phyloP scores from a whole-genome alignment of 2,888 invertebrate species.

The Drosophila limbata region DNA sequence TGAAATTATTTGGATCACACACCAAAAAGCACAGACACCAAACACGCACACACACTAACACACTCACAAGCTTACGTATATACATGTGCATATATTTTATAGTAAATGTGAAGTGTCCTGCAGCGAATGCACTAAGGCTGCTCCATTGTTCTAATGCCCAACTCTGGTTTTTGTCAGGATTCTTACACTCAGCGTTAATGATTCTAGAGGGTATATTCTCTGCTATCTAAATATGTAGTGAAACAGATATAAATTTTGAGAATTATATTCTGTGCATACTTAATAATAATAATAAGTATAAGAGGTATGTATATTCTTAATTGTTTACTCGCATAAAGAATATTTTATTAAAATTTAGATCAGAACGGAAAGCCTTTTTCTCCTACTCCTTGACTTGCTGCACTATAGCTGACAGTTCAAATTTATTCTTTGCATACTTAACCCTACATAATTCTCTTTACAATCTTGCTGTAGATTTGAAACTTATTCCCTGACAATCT shows the following conservation, averaged over 20 bases:
- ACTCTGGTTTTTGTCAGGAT: conserved; percentile 19
- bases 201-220: not conserved
- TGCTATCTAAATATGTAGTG: not conserved
- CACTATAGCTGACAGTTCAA: not conserved
- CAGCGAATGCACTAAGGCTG: conserved; percentile 52
- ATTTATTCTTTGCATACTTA: not conserved
- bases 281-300: too few relatives aligned
- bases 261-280: not conserved
- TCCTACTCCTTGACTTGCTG: not conserved
- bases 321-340: not conserved
- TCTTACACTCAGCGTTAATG: conserved; percentile 22
- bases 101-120: conserved; percentile 42
- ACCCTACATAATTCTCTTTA: not conserved
- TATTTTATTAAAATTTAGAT: not conserved
- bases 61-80: not conserved
- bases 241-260: not conserved
- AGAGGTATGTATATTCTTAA: too few relatives aligned
- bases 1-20: conserved; percentile 59
- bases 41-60: conserved; percentile 22
- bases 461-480: not conserved
- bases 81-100: conserved; percentile 4
- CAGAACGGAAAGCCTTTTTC: too few relatives aligned
- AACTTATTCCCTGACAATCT: not conserved
- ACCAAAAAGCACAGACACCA: conserved; percentile 21
- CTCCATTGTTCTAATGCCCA: conserved; percentile 66